Conservation (phyloP, 2,797 vertebrate genomes). For the Hippocampus kuda region DNA sequence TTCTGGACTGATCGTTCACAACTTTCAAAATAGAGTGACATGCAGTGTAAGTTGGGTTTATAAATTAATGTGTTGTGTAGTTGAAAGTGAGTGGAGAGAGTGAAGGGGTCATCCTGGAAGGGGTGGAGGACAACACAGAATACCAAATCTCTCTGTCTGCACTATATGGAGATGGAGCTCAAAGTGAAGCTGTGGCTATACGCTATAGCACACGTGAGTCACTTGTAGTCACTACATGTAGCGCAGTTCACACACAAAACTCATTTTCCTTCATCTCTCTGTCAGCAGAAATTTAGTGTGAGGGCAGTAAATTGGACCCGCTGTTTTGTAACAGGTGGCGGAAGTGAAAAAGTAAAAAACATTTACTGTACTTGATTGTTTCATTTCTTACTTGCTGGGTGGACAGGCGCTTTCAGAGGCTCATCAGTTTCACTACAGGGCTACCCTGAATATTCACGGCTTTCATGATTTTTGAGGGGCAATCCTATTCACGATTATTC, state of each 20-base stretch:
- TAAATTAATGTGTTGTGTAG: slow-evolving; percentile 48
- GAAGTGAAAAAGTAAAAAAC: no score
- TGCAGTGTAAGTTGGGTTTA: neutral
- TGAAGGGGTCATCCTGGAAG: slow-evolving; percentile 68
- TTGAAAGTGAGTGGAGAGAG: slow-evolving; percentile 72
- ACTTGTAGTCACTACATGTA: slow-evolving; percentile 4
- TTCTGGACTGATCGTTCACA: neutral
- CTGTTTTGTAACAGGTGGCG: no score
- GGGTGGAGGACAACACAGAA: slow-evolving; percentile 75
- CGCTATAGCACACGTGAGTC: slow-evolving; percentile 82
- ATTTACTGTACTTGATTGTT: no score
- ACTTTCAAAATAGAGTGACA: no score
- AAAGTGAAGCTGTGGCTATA: slow-evolving; percentile 78
- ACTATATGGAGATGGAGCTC: slow-evolving; percentile 80
- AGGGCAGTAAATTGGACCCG: no score
- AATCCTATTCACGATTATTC: no score
- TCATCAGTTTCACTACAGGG: no score
- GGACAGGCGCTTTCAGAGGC: no score
- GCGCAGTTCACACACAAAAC: neutral
- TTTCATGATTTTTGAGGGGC: no score
- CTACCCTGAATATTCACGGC: no score
- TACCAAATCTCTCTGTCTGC: slow-evolving; percentile 89
- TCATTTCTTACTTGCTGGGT: no score
- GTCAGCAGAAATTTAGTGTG: no score
- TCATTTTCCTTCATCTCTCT: neutral